phyloP scores from a whole-genome alignment of 2,113 vertebrate species.

The Sturnus vulgaris region DNA sequence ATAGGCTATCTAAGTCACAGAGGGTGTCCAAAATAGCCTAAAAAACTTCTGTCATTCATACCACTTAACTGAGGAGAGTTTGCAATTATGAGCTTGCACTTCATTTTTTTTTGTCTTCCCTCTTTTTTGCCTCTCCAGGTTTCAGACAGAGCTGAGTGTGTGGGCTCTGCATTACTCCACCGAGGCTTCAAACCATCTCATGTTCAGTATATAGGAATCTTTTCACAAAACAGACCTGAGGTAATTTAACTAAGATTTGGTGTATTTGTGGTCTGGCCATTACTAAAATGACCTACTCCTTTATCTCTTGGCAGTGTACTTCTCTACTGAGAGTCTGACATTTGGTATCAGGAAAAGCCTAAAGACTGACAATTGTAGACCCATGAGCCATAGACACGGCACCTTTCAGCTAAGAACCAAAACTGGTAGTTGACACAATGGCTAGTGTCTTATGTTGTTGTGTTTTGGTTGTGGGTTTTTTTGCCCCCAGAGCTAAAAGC shows the following conservation, averaged over 20 bases:
- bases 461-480: not conserved
- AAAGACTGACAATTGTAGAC: not conserved
- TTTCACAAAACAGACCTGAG: conserved; percentile 95
- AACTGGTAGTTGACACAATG: not conserved
- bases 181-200: conserved; percentile 81
- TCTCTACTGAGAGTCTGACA: not conserved
- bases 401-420: not conserved
- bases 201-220: conserved; percentile 86
- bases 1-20: not conserved
- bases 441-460: not conserved
- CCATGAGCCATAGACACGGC: not conserved
- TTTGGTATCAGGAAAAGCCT: not conserved
- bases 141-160: conserved; percentile 74
- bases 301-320: not conserved
- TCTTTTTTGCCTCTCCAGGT: conserved; percentile 64
- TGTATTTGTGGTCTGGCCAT: not conserved
- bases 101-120: not conserved
- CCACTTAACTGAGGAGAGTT: not conserved
- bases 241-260: conserved; percentile 61
- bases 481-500: not conserved
- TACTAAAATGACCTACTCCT: not conserved
- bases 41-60: not conserved
- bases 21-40: not conserved
- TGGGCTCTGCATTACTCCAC: conserved; percentile 88
- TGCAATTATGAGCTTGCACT: not conserved